Evolutionary conservation across 2,888 invertebrate species (phyloP).

Genomic region (Phengaris alcon): DNA sequence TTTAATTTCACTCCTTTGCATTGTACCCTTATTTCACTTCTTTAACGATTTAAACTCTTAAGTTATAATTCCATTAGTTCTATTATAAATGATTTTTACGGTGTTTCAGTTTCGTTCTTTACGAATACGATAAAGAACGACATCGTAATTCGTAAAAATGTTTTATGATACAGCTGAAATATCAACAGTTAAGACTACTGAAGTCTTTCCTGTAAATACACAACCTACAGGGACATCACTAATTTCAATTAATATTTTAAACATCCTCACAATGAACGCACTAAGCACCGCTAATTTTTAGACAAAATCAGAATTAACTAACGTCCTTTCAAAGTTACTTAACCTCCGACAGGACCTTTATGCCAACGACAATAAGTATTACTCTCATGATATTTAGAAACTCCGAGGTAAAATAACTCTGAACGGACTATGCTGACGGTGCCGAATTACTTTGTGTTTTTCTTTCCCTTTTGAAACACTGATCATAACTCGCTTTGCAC

Average conservation of each 20-base stretch:
- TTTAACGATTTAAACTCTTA: slow-evolving; percentile 25
- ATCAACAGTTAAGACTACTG: background rate
- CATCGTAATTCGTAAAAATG: background rate
- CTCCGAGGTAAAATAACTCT: no score
- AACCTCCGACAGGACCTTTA: no score
- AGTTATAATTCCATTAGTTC: slow-evolving; percentile 8
- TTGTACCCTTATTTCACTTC: slow-evolving; percentile 62
- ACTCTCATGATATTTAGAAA: no score
- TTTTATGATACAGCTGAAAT: slow-evolving; percentile 6
- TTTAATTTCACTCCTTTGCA: slow-evolving; percentile 64
- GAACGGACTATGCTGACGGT: no score
- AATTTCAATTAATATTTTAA: slow-evolving; percentile 13
- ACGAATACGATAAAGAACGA: background rate
- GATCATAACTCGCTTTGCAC: slow-evolving; percentile 71
- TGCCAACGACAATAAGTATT: no score
- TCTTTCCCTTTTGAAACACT: slow-evolving; percentile 43
- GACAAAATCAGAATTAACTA: slow-evolving; percentile 30
- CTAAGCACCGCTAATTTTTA: slow-evolving; percentile 59
- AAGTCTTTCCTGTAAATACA: slow-evolving; percentile 6
- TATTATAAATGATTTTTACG: slow-evolving; percentile 20
- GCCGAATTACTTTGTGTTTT: slow-evolving; percentile 4
- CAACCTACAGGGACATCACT: slow-evolving; percentile 18
- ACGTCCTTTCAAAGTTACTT: slow-evolving; percentile 23
- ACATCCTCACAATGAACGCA: slow-evolving; percentile 25
- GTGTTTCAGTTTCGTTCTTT: background rate